phyloP scores from a whole-genome alignment of 2,888 invertebrate genomes.

The Blastobasis lacticolella region DNA sequence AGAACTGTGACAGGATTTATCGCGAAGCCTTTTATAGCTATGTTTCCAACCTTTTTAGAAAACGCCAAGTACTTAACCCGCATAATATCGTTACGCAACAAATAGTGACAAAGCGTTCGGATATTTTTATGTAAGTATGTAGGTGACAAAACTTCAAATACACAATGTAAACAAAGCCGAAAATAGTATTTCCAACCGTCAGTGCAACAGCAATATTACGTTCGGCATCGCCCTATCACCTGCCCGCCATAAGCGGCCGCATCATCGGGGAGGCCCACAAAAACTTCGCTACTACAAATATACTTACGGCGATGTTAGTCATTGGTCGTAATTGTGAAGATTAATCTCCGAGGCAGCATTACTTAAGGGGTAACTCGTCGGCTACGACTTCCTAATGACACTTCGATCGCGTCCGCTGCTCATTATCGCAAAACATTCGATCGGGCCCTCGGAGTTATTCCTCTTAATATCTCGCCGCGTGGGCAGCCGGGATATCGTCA shows the following conservation, averaged over 20 bases:
- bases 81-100: background rate
- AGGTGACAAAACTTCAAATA: too few relatives aligned
- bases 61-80: background rate
- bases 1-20: slow-evolving; percentile 16
- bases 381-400: slow-evolving; percentile 73
- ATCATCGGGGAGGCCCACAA: background rate
- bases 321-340: slow-evolving; percentile 53
- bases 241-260: background rate
- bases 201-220: too few relatives aligned
- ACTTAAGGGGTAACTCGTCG: slow-evolving; percentile 60
- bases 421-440: slow-evolving; percentile 71
- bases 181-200: too few relatives aligned
- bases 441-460: slow-evolving; percentile 63
- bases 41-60: too few relatives aligned
- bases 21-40: too few relatives aligned
- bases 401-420: slow-evolving; percentile 65
- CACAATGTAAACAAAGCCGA: too few relatives aligned
- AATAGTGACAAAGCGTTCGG: too few relatives aligned
- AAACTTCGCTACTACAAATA: background rate
- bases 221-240: background rate
- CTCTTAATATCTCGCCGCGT: slow-evolving; percentile 65
- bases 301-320: slow-evolving; percentile 14
- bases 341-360: slow-evolving; percentile 59
- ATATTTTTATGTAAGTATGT: too few relatives aligned
- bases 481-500: slow-evolving; percentile 67